These are phyloP conservation scores for Caradrina clavipalpis DNA, from an alignment of 2,888 invertebrate species.

Conservation along the genomic window DNA sequence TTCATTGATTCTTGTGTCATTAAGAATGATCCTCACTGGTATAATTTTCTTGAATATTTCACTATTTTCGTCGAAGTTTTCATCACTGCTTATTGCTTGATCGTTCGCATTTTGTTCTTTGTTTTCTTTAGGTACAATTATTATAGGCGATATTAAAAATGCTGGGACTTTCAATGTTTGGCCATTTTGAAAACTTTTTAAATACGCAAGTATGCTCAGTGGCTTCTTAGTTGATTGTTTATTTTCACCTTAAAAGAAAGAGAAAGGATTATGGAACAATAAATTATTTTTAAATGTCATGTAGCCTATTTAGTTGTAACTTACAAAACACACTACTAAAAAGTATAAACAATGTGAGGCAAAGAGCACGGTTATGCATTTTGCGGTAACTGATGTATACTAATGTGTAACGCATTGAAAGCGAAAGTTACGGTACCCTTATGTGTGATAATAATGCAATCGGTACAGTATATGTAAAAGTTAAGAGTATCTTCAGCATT, in stretches of 20 bases:
- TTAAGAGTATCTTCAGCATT: background rate
- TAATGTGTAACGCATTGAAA: conserved; percentile 38
- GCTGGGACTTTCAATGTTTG: conserved; percentile 37
- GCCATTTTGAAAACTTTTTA: conserved; percentile 19
- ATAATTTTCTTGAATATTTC: conserved; percentile 4
- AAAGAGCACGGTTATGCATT: conserved; percentile 74
- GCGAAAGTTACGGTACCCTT: conserved; percentile 16
- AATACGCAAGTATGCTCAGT: conserved; percentile 20
- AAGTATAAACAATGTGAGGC: conserved; percentile 45
- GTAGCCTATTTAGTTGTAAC: conserved; percentile 14
- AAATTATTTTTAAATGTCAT: background rate
- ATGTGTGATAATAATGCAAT: conserved; percentile 28
- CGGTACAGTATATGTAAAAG: conserved; percentile 50
- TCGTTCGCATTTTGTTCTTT: background rate
- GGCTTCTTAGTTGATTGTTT: conserved; percentile 9
- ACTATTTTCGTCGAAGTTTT: background rate
- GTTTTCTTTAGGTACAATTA: conserved; percentile 37
- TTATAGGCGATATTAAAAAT: conserved; percentile 50
- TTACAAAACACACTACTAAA: conserved; percentile 43
- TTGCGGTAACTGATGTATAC: conserved; percentile 72
- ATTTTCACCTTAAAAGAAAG: conserved; percentile 57
- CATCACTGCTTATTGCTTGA: conserved; percentile 3
- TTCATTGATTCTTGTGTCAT: conserved; percentile 15
- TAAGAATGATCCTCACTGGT: conserved; percentile 15
- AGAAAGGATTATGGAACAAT: background rate